Evolutionary conservation across 2,888 invertebrate species (phyloP), one percentile per base, ranked within the genome.

Genomic region (Agrochola lota): DNA sequence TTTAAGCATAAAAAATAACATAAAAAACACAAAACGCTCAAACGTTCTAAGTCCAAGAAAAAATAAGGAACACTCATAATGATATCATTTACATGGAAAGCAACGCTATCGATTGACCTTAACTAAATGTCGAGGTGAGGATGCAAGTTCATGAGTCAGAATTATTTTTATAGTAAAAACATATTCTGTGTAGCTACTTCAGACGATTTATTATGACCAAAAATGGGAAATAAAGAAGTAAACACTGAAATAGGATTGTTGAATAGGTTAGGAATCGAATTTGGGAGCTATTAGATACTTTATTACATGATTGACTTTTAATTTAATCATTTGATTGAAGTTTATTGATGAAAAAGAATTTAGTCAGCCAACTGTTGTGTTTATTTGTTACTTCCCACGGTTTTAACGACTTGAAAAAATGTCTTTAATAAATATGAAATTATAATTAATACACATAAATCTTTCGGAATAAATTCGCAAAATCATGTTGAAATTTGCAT

Each of bases 41-140:
- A n/a, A n/a, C n/a, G n/a, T 46, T 35, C 11, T 17, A 2, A 1
- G 9, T 59, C n/a, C 66, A 55, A 52, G 52, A 79, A 73, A 80
- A 80, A 69, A 72, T 46, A 80, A 76, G 77, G 78, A 87, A 87
- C 75, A 78, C 81, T 74, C 26, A 70, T 67, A 71, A 80, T 88
- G 83, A 88, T 81, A 87, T 88, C 80, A 87, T 85, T 84, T 78
- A 77, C 71, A 74, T 76, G 78, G 84, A 86, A 77, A 85, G 81
- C 52, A 57, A 26, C 35, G 23, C 67, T 80, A 85, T 55, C 46
- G 68, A 67, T 30, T 89, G 87, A 91, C 92, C 91, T 92, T 89
- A 80, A 17, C 0, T 6, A 91, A 92, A 92, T 91, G 92, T 90
- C 92, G 89, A 91, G 92, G 92, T 80, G 26, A 60, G 68, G 71